A percentile compares a stretch with the other conserved stretches of the same genome.
phyloP scores from a whole-genome alignment of 2,797 vertebrate genomes.

The Cercopithecus neglectus region DNA sequence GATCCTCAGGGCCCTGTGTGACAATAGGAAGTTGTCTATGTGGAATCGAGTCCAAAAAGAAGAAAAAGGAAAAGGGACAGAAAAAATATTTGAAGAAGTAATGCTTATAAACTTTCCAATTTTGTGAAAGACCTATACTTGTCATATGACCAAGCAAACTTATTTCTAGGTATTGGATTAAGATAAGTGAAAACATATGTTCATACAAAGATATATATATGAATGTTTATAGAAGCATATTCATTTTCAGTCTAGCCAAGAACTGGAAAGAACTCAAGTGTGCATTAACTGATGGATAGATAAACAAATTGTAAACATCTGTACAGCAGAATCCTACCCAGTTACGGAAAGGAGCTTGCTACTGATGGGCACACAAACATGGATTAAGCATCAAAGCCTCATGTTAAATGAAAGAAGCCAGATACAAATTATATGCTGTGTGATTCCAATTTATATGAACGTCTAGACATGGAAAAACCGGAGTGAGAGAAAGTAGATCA shows the following conservation, averaged over 20 bases:
- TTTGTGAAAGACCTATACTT: neutral
- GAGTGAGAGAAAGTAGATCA: neutral
- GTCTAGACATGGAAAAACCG: too few relatives aligned
- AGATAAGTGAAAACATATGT: neutral
- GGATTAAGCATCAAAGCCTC: neutral
- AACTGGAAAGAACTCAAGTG: neutral
- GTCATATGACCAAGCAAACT: neutral
- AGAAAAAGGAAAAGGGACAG: neutral
- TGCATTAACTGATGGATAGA: neutral
- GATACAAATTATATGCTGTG: rapidly evolving
- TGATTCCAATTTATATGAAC: too few relatives aligned
- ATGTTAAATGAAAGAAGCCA: neutral
- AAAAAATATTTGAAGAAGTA: neutral
- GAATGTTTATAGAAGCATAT: neutral
- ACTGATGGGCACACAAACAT: rapidly evolving
- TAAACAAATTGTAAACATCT: neutral
- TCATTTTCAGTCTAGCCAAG: neutral
- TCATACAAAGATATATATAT: neutral
- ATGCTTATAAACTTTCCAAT: neutral
- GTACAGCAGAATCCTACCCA: too few relatives aligned
- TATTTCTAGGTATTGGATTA: neutral
- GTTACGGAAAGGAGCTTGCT: neutral
- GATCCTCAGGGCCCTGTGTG: neutral
- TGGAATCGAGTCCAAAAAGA: neutral
- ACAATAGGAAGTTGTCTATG: neutral